A percentile compares a stretch with the other conserved stretches of the same genome.
Conservation (phyloP, 1,140 invertebrate genomes). For the Diachasmimorpha longicaudata region DNA sequence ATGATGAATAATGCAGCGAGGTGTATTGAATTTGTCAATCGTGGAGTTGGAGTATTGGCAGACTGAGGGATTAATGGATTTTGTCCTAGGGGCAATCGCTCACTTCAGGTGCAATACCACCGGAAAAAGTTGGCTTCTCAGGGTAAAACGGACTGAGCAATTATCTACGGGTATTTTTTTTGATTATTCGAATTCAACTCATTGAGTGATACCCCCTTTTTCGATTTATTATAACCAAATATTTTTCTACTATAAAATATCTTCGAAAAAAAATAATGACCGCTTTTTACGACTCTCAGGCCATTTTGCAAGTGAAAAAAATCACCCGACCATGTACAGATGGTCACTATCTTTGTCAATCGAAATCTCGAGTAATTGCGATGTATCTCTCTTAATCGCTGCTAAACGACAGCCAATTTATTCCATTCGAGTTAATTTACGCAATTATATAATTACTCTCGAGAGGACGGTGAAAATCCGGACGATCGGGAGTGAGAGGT, state of each 20-base stretch:
- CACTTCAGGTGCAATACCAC: not conserved
- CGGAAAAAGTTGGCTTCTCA: not conserved
- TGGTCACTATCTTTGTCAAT: slow-evolving; percentile 10
- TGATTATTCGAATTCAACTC: too few relatives aligned
- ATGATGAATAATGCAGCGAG: not conserved
- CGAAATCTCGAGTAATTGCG: slow-evolving; percentile 26
- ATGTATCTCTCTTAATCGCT: slow-evolving; percentile 37
- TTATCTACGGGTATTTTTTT: too few relatives aligned
- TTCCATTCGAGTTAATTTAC: slow-evolving; percentile 36
- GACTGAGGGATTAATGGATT: not conserved
- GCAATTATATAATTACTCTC: slow-evolving; percentile 39
- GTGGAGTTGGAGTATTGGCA: not conserved
- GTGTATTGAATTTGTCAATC: slow-evolving; percentile 1
- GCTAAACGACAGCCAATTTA: slow-evolving; percentile 39
- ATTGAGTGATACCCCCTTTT: too few relatives aligned
- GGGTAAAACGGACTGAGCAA: too few relatives aligned
- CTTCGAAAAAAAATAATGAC: too few relatives aligned
- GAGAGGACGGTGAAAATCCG: slow-evolving; percentile 19
- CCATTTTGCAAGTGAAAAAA: not conserved
- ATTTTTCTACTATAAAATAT: too few relatives aligned
- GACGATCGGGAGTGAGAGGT: not conserved
- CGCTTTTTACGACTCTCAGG: too few relatives aligned
- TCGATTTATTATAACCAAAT: too few relatives aligned
- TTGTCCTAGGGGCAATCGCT: not conserved
- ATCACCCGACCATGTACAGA: slow-evolving; percentile 29